Percentiles rank a stretch among this genome's conserved stretches.
Conservation (phyloP, 2,797 vertebrate species). For the Tiaroga cobitis region DNA sequence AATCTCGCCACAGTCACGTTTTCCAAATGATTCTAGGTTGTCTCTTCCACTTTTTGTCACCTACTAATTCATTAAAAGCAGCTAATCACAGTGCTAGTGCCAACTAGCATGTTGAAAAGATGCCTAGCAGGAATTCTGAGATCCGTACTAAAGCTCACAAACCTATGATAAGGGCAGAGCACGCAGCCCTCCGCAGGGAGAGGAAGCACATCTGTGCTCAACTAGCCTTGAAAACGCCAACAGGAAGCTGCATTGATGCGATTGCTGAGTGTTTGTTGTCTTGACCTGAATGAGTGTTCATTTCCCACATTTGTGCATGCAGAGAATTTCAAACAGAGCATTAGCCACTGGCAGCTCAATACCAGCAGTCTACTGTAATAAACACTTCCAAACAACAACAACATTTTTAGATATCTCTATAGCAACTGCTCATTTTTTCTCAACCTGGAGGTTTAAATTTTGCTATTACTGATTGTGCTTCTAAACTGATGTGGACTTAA, state of each 20-base stretch:
- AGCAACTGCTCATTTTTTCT: slow-evolving; percentile 23
- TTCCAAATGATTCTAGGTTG: background rate
- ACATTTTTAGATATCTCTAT: slow-evolving; percentile 29
- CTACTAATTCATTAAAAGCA: background rate
- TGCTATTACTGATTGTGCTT: slow-evolving; percentile 5
- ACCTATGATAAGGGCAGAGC: slow-evolving; percentile 1
- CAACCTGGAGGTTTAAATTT: slow-evolving; percentile 1
- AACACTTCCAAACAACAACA: slow-evolving; percentile 24
- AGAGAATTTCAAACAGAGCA: slow-evolving; percentile 22
- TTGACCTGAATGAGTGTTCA: slow-evolving; percentile 18
- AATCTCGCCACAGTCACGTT: background rate
- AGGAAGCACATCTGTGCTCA: slow-evolving; percentile 44
- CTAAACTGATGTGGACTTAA: slow-evolving; percentile 11
- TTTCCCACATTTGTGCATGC: slow-evolving; percentile 17
- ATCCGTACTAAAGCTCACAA: background rate
- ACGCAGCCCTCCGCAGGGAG: background rate
- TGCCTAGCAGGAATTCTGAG: background rate
- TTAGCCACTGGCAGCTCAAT: slow-evolving; percentile 17
- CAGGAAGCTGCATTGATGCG: slow-evolving; percentile 37
- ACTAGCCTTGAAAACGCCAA: slow-evolving; percentile 42
- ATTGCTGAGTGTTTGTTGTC: slow-evolving; percentile 26
- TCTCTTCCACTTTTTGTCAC: background rate
- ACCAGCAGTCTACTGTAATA: slow-evolving; percentile 18
- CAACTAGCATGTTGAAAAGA: slow-evolving; percentile 6
- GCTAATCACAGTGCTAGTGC: background rate